Conservation (phyloP, 53 echinoderm and acorn worm species). For the Apostichopus leukothele region DNA sequence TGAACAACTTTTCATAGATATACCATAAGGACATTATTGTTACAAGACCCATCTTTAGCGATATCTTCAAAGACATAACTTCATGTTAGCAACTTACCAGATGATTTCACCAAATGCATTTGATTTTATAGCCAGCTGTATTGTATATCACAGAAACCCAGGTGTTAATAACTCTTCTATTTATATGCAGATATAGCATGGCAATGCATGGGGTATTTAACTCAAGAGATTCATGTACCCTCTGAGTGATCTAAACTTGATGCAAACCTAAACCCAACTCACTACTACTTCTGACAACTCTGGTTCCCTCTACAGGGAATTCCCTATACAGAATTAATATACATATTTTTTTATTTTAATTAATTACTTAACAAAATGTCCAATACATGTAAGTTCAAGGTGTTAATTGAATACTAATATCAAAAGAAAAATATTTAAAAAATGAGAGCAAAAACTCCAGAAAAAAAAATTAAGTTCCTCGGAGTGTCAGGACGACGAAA, state of each 20-base stretch:
- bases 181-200: neutral
- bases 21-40: too few species aligned
- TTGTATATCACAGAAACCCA: too few species aligned
- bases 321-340: neutral
- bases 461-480: neutral
- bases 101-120: too few species aligned
- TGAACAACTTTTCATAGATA: too few species aligned
- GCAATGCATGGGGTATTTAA: neutral
- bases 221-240: neutral
- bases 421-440: neutral
- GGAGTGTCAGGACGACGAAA: neutral
- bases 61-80: too few species aligned
- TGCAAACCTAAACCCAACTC: neutral
- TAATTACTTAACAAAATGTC: neutral
- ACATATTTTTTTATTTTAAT: neutral
- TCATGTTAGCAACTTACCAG: too few species aligned
- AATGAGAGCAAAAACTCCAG: neutral
- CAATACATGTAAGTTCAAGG: slow-evolving; percentile 11
- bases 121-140: too few species aligned
- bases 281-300: neutral
- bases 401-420: slow-evolving; percentile 7
- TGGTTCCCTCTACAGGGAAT: neutral
- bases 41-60: too few species aligned
- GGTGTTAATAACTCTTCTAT: too few species aligned
- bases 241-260: neutral